Evolutionary conservation across 2,797 vertebrate species (phyloP), one percentile per base, ranked within the genome.

Genomic region (Peromyscus nudipes): DNA sequence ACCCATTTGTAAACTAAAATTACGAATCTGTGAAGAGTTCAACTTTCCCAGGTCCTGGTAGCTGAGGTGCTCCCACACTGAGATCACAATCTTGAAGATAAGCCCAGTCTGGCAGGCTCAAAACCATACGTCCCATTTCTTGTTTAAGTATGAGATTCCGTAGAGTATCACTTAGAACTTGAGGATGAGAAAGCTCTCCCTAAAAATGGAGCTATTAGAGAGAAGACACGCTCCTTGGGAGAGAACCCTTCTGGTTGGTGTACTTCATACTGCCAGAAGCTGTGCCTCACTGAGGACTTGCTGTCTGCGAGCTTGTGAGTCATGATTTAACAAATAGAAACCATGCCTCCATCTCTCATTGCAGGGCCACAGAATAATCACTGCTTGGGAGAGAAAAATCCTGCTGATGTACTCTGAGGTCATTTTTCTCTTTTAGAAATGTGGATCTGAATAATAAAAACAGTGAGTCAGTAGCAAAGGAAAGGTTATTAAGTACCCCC

Each of bases 241-340:
- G 97, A 97, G 95, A 97, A 95, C 92, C 82, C 55, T 46, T 62
- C 4, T 2, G 97, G 98, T 94, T 94, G 93, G 34, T 95, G 65
- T 62, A 82, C 89, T 77, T 96, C 60, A 4, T 46, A 96, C 96
- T 96, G 91, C 97, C 89, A 98, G 92, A 46, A 75, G 83, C 64
- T 85, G 6, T 49, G 86, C 77, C 65, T 0, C 7, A 79, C 65
- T 88, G 96, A 98, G 94, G 97, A 96, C 80, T 87, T 80, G 23
- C 46, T 87, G 29, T 29, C 49, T 75, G 0, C 82, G 73, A 0
- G 49, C 62, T 88, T 82, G 55, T 65, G 97, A 97, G 92, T 96
- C 95, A 97, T n/a, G 69, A 52, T 62, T 97, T 87, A 97, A 57
- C 90, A 97, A 96, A 97, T 31, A 98, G 93, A 98, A 98, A 89